Conservation (phyloP, 2,113 vertebrate species). For the Megaceryle torquata region DNA sequence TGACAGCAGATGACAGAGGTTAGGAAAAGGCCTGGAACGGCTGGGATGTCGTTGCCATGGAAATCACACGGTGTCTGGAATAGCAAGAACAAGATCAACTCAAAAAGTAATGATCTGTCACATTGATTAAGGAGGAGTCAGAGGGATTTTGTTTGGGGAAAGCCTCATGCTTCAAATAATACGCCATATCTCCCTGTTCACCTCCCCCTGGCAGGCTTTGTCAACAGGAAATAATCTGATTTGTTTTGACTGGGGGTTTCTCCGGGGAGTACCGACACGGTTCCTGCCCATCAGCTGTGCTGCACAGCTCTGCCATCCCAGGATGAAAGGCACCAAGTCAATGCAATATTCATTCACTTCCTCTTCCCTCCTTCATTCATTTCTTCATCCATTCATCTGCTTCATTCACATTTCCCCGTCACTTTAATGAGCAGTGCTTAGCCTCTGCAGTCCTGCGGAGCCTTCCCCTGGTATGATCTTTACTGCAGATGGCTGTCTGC, state of each 20-base stretch:
- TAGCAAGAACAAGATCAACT: conserved; percentile 33
- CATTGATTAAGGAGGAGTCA: conserved; percentile 19
- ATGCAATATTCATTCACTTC: conserved; percentile 68
- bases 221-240: conserved; percentile 28
- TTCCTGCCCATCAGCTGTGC: conserved; percentile 5
- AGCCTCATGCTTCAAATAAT: background rate
- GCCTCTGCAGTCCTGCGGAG: conserved; percentile 38
- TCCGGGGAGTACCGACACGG: background rate
- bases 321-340: conserved; percentile 43
- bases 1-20: conserved; percentile 22
- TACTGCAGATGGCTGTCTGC: conserved; percentile 5
- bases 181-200: background rate
- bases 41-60: conserved; percentile 61
- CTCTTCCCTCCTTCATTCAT: conserved; percentile 64
- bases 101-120: conserved; percentile 48
- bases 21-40: conserved; percentile 31
- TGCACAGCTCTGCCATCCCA: background rate
- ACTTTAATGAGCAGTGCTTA: conserved; percentile 43
- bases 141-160: conserved; percentile 30
- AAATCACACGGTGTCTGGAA: conserved; percentile 21
- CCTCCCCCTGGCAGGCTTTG: background rate
- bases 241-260: background rate
- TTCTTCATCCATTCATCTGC: conserved; percentile 60
- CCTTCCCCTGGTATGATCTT: background rate
- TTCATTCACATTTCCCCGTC: conserved; percentile 60